Conservation (phyloP, 2,797 vertebrate species). For the Poeciliopsis turneri region DNA sequence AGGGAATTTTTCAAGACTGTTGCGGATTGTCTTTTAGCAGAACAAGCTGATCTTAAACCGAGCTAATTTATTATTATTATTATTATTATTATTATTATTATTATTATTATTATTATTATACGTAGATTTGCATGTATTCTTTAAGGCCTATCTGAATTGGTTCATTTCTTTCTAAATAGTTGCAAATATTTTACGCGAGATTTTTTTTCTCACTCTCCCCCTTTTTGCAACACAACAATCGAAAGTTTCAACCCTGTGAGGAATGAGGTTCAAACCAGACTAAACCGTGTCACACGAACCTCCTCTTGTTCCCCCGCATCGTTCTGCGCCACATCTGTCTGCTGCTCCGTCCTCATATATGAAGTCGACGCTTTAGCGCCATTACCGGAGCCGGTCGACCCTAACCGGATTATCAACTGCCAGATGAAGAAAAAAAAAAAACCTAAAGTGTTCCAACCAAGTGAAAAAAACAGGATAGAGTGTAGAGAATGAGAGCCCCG, state of each 20-base stretch:
- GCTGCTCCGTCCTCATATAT: constrained; percentile 55
- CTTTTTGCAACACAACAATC: not conserved
- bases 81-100: constrained; percentile 17
- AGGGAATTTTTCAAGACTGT: constrained; percentile 70
- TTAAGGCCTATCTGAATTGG: not conserved
- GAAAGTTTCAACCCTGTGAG: not conserved
- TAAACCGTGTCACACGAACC: not conserved
- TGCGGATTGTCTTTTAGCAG: constrained; percentile 73
- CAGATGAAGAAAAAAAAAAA: constrained; percentile 61
- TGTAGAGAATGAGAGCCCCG: constrained; percentile 69
- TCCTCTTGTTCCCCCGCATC: constrained; percentile 1
- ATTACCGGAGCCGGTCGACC: constrained; percentile 82
- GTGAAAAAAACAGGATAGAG: constrained; percentile 50
- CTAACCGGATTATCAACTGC: constrained; percentile 80
- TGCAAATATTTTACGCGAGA: not conserved
- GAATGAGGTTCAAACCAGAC: not conserved
- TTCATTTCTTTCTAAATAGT: not conserved
- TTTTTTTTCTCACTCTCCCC: not conserved
- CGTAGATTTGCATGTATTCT: not conserved
- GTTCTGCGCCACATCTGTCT: constrained; percentile 36
- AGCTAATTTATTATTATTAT: constrained; percentile 10
- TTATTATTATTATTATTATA: constrained; percentile 15
- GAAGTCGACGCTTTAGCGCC: constrained; percentile 79
- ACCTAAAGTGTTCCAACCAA: constrained; percentile 69
- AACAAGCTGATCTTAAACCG: constrained; percentile 69